A percentile compares a stretch with the other conserved stretches of the same genome.
Evolutionary conservation across 2,888 invertebrate species (phyloP).

Genomic region (Monoplex corrugatus): DNA sequence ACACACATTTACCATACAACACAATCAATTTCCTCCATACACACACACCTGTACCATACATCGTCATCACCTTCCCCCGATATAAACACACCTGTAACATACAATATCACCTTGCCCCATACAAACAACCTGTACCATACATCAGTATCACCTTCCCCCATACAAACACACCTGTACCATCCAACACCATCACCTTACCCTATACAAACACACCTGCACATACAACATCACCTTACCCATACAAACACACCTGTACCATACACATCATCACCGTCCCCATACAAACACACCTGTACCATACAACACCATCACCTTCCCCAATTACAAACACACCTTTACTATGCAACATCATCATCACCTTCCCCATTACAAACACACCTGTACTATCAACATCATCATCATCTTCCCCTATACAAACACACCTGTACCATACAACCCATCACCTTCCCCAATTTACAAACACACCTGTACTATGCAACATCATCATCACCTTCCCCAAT

Average conservation of each 20-base stretch:
- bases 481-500: background rate
- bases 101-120: background rate
- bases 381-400: background rate
- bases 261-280: background rate
- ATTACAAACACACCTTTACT: background rate
- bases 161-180: background rate
- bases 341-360: background rate
- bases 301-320: background rate
- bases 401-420: background rate
- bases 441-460: background rate
- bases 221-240: background rate
- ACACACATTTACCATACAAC: too few relatives aligned
- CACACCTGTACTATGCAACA: background rate
- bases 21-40: background rate
- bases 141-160: background rate
- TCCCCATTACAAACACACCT: background rate
- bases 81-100: background rate
- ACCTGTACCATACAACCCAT: too few relatives aligned
- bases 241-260: background rate
- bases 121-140: too few relatives aligned
- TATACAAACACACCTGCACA: background rate
- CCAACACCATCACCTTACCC: background rate
- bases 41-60: background rate
- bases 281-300: background rate
- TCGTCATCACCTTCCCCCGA: background rate